These are phyloP conservation scores for Eriosoma lanigerum DNA, from an alignment of 1,140 invertebrate species.

Conservation along the genomic window DNA sequence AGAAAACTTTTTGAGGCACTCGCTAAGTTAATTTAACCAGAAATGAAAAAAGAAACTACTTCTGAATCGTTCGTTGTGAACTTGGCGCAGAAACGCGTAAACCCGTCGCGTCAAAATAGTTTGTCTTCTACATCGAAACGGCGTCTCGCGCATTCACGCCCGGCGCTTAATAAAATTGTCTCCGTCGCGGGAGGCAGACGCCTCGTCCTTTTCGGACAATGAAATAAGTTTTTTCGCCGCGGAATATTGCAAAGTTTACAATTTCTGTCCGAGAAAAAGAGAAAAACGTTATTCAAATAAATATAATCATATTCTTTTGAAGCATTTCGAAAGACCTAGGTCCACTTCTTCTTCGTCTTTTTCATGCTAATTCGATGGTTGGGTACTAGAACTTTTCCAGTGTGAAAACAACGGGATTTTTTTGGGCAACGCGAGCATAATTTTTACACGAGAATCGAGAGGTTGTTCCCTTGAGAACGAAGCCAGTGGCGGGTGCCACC, in stretches of 20 bases:
- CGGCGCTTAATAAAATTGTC: conserved; percentile 20
- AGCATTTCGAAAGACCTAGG: neutral
- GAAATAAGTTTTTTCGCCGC: conserved; percentile 26
- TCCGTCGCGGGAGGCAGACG: no score
- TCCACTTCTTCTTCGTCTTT: conserved; percentile 19
- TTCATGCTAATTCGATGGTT: conserved; percentile 22
- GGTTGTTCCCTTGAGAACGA: conserved; percentile 22
- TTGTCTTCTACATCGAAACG: neutral
- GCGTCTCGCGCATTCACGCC: neutral
- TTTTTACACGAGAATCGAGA: conserved; percentile 3
- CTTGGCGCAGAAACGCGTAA: neutral
- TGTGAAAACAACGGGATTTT: conserved; percentile 47
- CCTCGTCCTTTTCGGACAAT: neutral
- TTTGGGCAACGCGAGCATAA: neutral
- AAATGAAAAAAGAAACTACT: neutral
- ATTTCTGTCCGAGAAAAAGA: neutral
- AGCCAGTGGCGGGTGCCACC: neutral
- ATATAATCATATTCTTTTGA: conserved; percentile 8
- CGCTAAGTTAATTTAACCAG: conserved; percentile 35
- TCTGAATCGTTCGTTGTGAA: conserved; percentile 18
- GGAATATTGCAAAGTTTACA: conserved; percentile 23
- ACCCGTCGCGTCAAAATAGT: neutral
- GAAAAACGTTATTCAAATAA: conserved; percentile 9
- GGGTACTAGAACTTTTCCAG: conserved; percentile 28
- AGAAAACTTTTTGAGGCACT: conserved; percentile 19